Conservation (phyloP, 1,140 invertebrate species). For the Phocides pigmalion region DNA sequence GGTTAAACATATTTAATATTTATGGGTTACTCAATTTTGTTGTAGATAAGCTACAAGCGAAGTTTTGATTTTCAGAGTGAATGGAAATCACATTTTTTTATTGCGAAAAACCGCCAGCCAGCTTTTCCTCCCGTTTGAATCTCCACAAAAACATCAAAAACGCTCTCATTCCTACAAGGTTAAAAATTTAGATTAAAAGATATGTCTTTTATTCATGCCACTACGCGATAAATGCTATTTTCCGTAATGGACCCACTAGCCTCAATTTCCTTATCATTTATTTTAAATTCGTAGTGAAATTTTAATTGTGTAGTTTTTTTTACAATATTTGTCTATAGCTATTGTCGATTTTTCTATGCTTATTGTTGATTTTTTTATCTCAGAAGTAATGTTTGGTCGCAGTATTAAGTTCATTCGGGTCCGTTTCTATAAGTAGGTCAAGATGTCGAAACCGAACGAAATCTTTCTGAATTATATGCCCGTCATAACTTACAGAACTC, state of each 20-base stretch:
- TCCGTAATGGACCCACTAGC: too few species aligned
- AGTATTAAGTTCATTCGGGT: background rate
- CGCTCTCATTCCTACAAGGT: too few species aligned
- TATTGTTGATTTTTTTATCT: background rate
- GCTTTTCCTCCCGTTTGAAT: too few species aligned
- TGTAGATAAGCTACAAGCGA: background rate
- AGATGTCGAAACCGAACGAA: background rate
- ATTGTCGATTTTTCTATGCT: background rate
- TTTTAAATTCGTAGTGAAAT: too few species aligned
- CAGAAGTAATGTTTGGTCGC: background rate
- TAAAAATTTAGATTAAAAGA: too few species aligned
- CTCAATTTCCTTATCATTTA: too few species aligned
- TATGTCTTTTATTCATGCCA: too few species aligned
- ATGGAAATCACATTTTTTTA: background rate
- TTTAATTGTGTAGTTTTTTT: too few species aligned
- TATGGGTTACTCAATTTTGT: slow-evolving; percentile 25
- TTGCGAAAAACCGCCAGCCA: too few species aligned
- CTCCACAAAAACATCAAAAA: too few species aligned
- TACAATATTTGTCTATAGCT: too few species aligned
- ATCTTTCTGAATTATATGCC: background rate
- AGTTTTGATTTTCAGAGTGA: background rate
- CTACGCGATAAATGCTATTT: too few species aligned
- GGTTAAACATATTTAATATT: slow-evolving; percentile 24
- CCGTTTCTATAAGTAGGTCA: slow-evolving; percentile 9
- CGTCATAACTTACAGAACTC: slow-evolving; percentile 2